Percentiles rank a stretch among this genome's conserved stretches.
These are phyloP conservation scores for Ibidorhyncha struthersii DNA, from an alignment of 2,113 vertebrate species.

Conservation along the genomic window DNA sequence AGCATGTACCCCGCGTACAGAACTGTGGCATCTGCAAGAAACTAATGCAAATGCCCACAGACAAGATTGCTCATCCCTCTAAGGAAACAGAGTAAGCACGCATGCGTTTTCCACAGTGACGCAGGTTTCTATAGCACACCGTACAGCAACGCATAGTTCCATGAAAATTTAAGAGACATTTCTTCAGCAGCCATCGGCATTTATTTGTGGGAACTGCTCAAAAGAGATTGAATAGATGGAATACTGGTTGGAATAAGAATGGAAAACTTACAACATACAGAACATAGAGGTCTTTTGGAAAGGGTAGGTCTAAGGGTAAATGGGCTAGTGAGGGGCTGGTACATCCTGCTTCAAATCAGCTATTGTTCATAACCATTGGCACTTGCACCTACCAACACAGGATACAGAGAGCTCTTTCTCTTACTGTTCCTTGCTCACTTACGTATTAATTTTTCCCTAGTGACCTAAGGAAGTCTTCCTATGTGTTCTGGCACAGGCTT, in stretches of 20 bases:
- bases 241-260: not conserved
- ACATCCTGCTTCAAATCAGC: not conserved
- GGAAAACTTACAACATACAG: not conserved
- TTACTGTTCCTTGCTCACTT: not conserved
- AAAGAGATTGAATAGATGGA: not conserved
- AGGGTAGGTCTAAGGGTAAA: not conserved
- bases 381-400: not conserved
- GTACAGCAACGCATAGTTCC: not conserved
- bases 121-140: not conserved
- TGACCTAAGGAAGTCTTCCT: not conserved
- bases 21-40: not conserved
- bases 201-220: not conserved
- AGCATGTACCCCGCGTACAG: fast-evolving
- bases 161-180: not conserved
- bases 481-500: not conserved
- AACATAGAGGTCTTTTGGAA: not conserved
- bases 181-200: not conserved
- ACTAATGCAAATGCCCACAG: not conserved
- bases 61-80: not conserved
- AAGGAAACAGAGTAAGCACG: not conserved
- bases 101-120: not conserved
- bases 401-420: not conserved
- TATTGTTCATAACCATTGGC: not conserved
- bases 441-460: not conserved
- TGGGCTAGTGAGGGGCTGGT: not conserved